Evolutionary conservation across 2,113 vertebrate species (phyloP), one percentile per base, ranked within the genome.

Genomic region (Nothocercus nigrocapillus): DNA sequence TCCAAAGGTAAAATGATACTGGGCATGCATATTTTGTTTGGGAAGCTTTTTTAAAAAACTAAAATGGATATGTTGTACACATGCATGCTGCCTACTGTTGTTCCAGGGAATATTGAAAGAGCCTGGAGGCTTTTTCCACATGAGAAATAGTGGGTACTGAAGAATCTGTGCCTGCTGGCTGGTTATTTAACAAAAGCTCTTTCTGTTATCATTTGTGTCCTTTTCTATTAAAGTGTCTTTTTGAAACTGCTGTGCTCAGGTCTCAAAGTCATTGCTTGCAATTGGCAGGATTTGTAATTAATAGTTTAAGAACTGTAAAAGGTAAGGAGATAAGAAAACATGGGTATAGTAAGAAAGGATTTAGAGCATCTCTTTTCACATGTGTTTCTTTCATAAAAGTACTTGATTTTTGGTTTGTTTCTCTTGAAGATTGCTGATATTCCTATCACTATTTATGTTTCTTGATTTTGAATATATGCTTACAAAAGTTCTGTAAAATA

Each of bases 401-500:
- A 75, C 15, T 79, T 78, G n/a, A 82, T 78, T 80, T 85, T 19
- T 0, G 0, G 3, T 87, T 85, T 82, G 38, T 63, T 87, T 95
- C n/a, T 64, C n/a, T 90, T 83, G 27, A 62, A 80, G 30, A 18
- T 77, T 63, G 38, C 80, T 81, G 34, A 45, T 91, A 53, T 80
- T 82, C 45, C 36, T 95, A 2, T 42, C 3, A 2, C 51, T 91
- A 59, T 87, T 96, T 91, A 88, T 91, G 68, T 88, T 93, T 74
- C 34, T 90, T 91, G 9, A 18, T 77, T 28, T 82, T 86, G 56
- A 92, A 21, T 70, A 47, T 73, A 30, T 87, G 42, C 47, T 88
- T 96, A 84, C 45, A 32, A 75, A 90, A 90, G 62, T 76, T 82
- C 61, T 89, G 45, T 85, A 94, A 77, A 77, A 59, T n/a, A 72